Percentiles rank a stretch among this genome's conserved stretches.
Evolutionary conservation across 2,888 invertebrate genomes (phyloP).

Genomic region (Rhagonycha fulva): DNA sequence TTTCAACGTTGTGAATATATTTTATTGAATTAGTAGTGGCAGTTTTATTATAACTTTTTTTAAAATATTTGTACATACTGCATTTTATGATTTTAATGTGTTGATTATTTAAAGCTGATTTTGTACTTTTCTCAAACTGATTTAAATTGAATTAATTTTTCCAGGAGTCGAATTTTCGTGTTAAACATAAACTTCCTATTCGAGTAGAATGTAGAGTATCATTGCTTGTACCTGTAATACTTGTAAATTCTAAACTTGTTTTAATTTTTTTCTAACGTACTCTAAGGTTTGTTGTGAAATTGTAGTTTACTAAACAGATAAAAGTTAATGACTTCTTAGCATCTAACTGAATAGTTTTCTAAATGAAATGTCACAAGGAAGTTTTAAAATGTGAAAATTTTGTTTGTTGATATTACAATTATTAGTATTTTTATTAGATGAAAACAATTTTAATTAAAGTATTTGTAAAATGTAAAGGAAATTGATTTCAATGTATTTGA

Average conservation of each 20-base stretch:
- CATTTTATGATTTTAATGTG: background rate
- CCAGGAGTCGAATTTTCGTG: background rate
- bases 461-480: background rate
- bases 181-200: background rate
- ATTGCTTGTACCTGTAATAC: background rate
- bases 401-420: background rate
- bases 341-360: background rate
- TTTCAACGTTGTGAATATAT: constrained; percentile 28
- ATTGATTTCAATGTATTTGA: background rate
- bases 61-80: background rate
- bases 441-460: background rate
- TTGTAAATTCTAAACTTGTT: background rate
- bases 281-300: background rate
- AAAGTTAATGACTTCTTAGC: background rate
- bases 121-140: background rate
- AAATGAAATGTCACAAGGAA: background rate
- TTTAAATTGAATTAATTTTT: background rate
- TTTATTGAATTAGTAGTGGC: constrained; percentile 11
- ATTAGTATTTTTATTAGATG: background rate
- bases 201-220: background rate
- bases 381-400: background rate
- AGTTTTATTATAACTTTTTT: background rate
- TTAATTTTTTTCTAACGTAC: background rate
- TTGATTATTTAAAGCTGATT: background rate
- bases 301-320: background rate